Percentiles rank a stretch among this genome's conserved stretches.
These are phyloP conservation scores for Ploceus nigricollis DNA, from an alignment of 2,113 vertebrate species.

Conservation along the genomic window DNA sequence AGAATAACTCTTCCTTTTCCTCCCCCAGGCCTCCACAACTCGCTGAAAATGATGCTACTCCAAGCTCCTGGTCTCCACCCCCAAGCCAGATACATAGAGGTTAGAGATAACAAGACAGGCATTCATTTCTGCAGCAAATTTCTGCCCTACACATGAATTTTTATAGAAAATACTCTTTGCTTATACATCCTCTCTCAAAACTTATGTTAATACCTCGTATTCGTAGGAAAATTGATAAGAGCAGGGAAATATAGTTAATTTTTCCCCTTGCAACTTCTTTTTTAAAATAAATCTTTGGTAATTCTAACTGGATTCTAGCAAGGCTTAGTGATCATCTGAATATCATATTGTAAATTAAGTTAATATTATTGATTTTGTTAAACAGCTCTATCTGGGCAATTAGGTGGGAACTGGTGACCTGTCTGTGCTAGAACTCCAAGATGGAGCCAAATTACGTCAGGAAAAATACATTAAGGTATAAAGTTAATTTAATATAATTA, in stretches of 20 bases:
- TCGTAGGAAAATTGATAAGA: background rate
- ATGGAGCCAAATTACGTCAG: background rate
- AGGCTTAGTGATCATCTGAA: background rate
- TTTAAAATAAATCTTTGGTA: background rate
- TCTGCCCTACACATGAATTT: background rate
- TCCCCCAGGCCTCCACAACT: background rate
- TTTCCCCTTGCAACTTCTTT: background rate
- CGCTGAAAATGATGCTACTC: background rate
- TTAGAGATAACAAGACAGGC: background rate
- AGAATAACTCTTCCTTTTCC: slow-evolving; percentile 34
- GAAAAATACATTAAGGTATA: background rate
- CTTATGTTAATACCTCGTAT: background rate
- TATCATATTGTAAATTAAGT: background rate
- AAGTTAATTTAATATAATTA: no score
- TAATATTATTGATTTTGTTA: background rate
- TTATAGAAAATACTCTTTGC: background rate
- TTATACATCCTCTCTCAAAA: background rate
- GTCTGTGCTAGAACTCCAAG: background rate
- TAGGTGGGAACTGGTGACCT: background rate
- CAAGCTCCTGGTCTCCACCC: background rate
- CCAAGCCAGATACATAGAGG: background rate
- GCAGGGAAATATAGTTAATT: background rate
- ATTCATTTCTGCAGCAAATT: background rate
- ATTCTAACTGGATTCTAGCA: background rate
- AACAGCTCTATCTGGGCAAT: background rate